These are phyloP conservation scores for Malurus melanocephalus DNA, from an alignment of 2,113 vertebrate genomes.

Conservation along the genomic window DNA sequence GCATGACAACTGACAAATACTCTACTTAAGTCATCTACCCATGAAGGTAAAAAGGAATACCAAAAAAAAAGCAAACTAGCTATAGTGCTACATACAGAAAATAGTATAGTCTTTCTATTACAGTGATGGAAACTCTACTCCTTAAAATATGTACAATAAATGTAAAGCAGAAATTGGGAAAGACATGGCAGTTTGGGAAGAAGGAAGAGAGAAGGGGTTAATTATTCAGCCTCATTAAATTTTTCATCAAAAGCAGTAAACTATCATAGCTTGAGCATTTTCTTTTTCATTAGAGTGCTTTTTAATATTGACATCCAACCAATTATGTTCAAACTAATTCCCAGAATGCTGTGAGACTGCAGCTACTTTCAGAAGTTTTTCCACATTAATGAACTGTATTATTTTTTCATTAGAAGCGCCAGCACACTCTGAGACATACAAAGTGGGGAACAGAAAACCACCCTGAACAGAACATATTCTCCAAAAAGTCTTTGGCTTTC, in stretches of 20 bases:
- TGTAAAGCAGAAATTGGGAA: not conserved
- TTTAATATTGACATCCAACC: conserved; percentile 60
- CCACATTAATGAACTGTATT: conserved; percentile 59
- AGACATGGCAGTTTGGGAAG: not conserved
- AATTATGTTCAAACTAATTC: conserved; percentile 62
- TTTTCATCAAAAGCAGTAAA: conserved; percentile 51
- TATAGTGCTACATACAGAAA: not conserved
- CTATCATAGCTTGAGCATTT: conserved; percentile 35
- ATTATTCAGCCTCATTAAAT: conserved; percentile 57
- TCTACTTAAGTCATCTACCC: not conserved
- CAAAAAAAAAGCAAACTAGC: not conserved
- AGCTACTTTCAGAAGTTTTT: conserved; percentile 56
- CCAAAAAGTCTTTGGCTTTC: conserved; percentile 20
- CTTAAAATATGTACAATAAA: conserved; percentile 1
- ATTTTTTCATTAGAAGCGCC: conserved; percentile 62
- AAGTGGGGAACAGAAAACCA: conserved; percentile 3
- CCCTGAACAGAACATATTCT: not conserved
- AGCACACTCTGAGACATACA: not conserved
- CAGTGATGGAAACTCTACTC: not conserved
- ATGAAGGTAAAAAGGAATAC: not conserved
- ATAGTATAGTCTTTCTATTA: not conserved
- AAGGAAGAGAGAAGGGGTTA: conserved; percentile 9
- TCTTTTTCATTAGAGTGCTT: conserved; percentile 52
- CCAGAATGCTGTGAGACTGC: conserved; percentile 29
- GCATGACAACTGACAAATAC: not conserved